Conservation (phyloP, 2,888 invertebrate genomes). For the Leptopilina drosophilae region DNA sequence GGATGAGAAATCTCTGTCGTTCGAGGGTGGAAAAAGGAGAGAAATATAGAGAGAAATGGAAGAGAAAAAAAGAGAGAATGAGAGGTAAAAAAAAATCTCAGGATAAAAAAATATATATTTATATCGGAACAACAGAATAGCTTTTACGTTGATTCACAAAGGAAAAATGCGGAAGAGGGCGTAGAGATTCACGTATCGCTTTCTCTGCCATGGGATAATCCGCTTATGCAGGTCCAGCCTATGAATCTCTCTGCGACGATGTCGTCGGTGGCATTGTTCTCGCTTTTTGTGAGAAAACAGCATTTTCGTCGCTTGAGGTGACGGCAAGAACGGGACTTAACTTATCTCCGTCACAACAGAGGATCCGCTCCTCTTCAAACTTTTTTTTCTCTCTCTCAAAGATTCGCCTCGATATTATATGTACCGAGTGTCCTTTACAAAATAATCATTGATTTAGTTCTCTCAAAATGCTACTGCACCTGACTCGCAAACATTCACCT, state of each 20-base stretch:
- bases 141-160: constrained; percentile 58
- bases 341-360: constrained; percentile 74
- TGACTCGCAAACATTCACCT: constrained; percentile 32
- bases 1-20: constrained; percentile 8
- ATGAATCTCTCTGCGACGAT: constrained; percentile 47
- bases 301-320: constrained; percentile 77
- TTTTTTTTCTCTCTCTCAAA: background rate
- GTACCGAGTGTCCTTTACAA: constrained; percentile 18
- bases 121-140: constrained; percentile 29
- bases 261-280: constrained; percentile 70
- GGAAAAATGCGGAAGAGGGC: constrained; percentile 62
- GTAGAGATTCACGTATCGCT: constrained; percentile 63
- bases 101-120: background rate
- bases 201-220: constrained; percentile 69
- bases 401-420: constrained; percentile 23
- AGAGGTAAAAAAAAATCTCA: constrained; percentile 15
- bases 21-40: constrained; percentile 12
- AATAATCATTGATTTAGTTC: constrained; percentile 6
- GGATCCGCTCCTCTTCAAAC: constrained; percentile 44
- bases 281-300: constrained; percentile 76
- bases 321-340: constrained; percentile 74
- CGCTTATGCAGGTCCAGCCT: constrained; percentile 67
- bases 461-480: constrained; percentile 18
- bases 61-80: constrained; percentile 10
- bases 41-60: constrained; percentile 14